phyloP scores from a whole-genome alignment of 2,113 vertebrate genomes.

The Butorides virescens region DNA sequence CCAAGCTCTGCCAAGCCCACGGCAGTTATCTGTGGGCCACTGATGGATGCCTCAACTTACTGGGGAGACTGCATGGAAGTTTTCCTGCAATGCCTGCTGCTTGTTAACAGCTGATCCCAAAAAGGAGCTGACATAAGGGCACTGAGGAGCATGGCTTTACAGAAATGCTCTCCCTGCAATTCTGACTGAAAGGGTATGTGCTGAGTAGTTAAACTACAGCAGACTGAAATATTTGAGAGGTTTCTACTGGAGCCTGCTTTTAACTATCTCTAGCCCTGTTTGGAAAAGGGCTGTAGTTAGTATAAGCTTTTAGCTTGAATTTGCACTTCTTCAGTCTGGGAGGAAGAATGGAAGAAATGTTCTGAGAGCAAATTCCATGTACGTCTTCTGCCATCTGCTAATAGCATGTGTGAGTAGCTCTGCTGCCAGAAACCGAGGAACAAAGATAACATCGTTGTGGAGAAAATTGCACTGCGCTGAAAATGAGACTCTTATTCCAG shows the following conservation, averaged over 20 bases:
- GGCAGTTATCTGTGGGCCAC: background rate
- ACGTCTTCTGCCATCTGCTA: constrained; percentile 70
- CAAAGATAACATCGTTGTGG: constrained; percentile 62
- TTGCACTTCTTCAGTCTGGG: constrained; percentile 20
- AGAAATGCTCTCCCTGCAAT: background rate
- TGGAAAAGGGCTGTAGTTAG: background rate
- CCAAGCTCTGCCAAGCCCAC: background rate
- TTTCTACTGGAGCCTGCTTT: background rate
- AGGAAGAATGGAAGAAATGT: constrained; percentile 61
- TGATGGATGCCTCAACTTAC: background rate
- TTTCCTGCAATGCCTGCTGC: background rate
- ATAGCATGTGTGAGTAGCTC: constrained; percentile 62
- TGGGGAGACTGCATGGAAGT: background rate
- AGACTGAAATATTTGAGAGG: background rate
- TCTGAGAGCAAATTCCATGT: constrained; percentile 67
- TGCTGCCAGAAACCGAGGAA: constrained; percentile 68
- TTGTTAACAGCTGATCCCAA: background rate
- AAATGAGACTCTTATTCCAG: background rate
- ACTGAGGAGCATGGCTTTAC: background rate
- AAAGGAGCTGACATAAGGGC: background rate
- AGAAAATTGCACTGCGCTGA: background rate
- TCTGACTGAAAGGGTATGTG: background rate
- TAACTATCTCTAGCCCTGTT: background rate
- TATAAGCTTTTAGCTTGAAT: background rate
- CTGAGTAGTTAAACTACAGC: background rate